These are phyloP conservation scores for Microdon myrmicae DNA, from an alignment of 2,888 invertebrate species.

Conservation along the genomic window DNA sequence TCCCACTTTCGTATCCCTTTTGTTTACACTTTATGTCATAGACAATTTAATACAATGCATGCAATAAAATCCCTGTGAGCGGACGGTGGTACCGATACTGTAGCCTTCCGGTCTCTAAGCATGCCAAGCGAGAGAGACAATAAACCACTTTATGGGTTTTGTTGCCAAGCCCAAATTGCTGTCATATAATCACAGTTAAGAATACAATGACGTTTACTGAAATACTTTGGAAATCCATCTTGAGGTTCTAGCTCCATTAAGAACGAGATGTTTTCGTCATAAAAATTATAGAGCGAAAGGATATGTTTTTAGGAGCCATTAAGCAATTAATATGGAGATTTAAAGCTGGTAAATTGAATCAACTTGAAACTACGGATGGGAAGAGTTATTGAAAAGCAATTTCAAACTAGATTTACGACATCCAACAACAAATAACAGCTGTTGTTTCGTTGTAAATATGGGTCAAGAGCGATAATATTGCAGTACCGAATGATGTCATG, in stretches of 20 bases:
- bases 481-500: too few species aligned
- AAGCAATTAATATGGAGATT: constrained; percentile 19
- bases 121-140: too few species aligned
- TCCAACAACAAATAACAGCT: too few species aligned
- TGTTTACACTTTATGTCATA: constrained; percentile 15
- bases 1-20: neutral
- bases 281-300: constrained; percentile 26
- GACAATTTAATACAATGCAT: constrained; percentile 44
- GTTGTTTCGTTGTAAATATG: too few species aligned
- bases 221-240: constrained; percentile 46
- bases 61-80: constrained; percentile 16
- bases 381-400: too few species aligned
- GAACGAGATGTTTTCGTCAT: constrained; percentile 36
- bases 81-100: constrained; percentile 7
- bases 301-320: constrained; percentile 4
- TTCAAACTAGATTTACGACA: too few species aligned
- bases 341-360: constrained; percentile 28
- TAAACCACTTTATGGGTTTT: constrained; percentile 44
- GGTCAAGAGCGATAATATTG: too few species aligned
- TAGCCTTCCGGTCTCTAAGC: constrained; percentile 13
- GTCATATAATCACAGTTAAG: constrained; percentile 48
- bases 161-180: constrained; percentile 44
- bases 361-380: constrained; percentile 23
- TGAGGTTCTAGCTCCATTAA: constrained; percentile 33
- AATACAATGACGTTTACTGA: constrained; percentile 45